phyloP scores from a whole-genome alignment of 2,797 vertebrate genomes.

The Gymnoscopelus microlampas region DNA sequence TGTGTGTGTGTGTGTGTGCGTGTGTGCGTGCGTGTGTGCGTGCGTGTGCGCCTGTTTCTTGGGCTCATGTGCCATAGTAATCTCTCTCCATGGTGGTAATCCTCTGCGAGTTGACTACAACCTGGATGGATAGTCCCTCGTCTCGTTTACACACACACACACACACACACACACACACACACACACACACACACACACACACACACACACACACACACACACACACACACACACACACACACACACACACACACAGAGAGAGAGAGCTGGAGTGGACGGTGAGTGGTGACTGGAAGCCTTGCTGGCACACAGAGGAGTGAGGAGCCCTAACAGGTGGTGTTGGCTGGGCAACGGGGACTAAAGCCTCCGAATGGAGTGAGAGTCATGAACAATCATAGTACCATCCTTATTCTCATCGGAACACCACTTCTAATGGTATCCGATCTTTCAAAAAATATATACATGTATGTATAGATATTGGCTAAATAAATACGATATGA shows the following conservation, averaged over 20 bases:
- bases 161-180: slow-evolving; percentile 19
- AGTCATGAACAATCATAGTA: slow-evolving; percentile 1
- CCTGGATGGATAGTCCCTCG: slow-evolving; percentile 55
- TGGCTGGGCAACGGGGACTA: slow-evolving; percentile 54
- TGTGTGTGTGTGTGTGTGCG: slow-evolving; percentile 8
- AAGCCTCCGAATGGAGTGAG: slow-evolving; percentile 31
- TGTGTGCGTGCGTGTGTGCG: slow-evolving; percentile 15
- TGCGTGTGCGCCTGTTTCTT: slow-evolving; percentile 36
- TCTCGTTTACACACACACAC: neutral
- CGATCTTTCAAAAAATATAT: too few relatives aligned
- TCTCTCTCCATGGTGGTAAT: slow-evolving; percentile 69
- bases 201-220: slow-evolving; percentile 7
- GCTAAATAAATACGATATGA: too few relatives aligned
- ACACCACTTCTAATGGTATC: neutral
- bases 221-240: slow-evolving; percentile 15
- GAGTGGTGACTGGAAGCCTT: slow-evolving; percentile 28
- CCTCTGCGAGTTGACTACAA: slow-evolving; percentile 63
- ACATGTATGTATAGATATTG: too few relatives aligned
- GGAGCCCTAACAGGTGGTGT: slow-evolving; percentile 70
- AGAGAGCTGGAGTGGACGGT: slow-evolving; percentile 65
- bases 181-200: slow-evolving; percentile 29
- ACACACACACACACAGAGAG: slow-evolving; percentile 31
- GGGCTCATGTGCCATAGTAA: slow-evolving; percentile 66
- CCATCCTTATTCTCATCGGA: slow-evolving; percentile 41
- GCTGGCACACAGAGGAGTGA: slow-evolving; percentile 66